Conservation (phyloP, 92 coral and sea anemone species). For the Porites evermanni region DNA sequence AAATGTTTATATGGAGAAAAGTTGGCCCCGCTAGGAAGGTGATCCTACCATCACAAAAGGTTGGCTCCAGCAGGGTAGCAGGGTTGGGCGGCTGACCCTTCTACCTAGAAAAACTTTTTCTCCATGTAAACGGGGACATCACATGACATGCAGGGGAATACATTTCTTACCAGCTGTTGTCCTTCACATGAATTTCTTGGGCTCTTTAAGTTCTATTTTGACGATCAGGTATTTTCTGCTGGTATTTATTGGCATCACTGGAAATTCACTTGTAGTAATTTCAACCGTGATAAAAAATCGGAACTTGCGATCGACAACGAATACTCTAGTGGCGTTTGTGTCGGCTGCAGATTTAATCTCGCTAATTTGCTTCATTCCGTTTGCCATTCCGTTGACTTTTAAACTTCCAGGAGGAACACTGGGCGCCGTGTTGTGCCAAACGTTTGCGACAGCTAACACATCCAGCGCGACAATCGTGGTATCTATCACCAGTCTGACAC, state of each 20-base stretch:
- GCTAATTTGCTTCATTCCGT: slow-evolving; percentile 15
- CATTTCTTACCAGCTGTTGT: slow-evolving; percentile 34
- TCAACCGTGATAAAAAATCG: background rate
- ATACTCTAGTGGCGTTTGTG: slow-evolving; percentile 14
- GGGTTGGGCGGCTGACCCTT: too few species aligned
- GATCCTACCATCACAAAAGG: too few species aligned
- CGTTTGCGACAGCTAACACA: background rate
- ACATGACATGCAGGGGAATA: too few species aligned
- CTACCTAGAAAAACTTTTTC: too few species aligned
- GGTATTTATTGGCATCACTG: background rate
- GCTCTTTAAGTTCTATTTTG: slow-evolving; percentile 71
- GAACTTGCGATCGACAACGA: slow-evolving; percentile 19
- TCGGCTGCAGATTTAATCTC: slow-evolving; percentile 19
- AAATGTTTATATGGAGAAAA: too few species aligned
- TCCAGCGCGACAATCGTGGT: slow-evolving; percentile 9
- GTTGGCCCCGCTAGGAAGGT: too few species aligned
- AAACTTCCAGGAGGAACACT: slow-evolving; percentile 8
- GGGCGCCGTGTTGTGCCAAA: slow-evolving; percentile 13
- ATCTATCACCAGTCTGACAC: slow-evolving; percentile 11
- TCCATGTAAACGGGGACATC: too few species aligned
- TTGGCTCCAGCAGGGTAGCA: too few species aligned
- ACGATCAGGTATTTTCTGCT: background rate
- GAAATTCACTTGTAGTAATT: slow-evolving; percentile 25
- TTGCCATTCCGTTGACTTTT: background rate
- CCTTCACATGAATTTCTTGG: slow-evolving; percentile 47